Evolutionary conservation across 2,113 vertebrate genomes (phyloP).

Genomic region (Notarius quadriscutis): DNA sequence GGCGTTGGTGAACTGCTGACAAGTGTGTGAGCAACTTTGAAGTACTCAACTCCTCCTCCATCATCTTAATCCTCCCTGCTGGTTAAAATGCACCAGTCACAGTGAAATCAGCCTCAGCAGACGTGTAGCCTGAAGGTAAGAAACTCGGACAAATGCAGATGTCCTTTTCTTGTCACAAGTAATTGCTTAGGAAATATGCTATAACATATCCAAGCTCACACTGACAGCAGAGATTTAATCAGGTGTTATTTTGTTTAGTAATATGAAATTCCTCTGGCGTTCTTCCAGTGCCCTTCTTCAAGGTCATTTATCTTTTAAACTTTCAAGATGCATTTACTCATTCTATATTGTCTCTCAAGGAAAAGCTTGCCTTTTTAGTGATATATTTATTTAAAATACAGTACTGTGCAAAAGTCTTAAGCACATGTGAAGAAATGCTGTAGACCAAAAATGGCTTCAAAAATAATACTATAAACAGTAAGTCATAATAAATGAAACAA

Average conservation of each 20-base stretch:
- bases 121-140: constrained; percentile 44
- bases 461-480: no score
- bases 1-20: constrained; percentile 31
- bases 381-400: neutral
- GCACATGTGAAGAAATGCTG: no score
- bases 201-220: neutral
- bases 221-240: neutral
- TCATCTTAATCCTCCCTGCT: constrained; percentile 25
- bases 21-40: neutral
- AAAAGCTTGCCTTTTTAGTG: neutral
- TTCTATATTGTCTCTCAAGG: neutral
- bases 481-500: no score
- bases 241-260: neutral
- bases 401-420: no score
- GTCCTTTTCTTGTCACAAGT: neutral
- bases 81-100: constrained; percentile 37
- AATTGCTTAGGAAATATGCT: neutral
- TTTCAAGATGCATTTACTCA: neutral
- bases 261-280: neutral
- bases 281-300: neutral
- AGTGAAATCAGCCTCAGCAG: constrained; percentile 22
- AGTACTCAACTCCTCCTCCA: constrained; percentile 40
- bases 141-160: constrained; percentile 7
- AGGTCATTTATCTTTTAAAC: constrained; percentile 13
- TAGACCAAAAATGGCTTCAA: no score